Evolutionary conservation across 1,140 invertebrate species (phyloP).

Genomic region (Atopsyche davidsoni): DNA sequence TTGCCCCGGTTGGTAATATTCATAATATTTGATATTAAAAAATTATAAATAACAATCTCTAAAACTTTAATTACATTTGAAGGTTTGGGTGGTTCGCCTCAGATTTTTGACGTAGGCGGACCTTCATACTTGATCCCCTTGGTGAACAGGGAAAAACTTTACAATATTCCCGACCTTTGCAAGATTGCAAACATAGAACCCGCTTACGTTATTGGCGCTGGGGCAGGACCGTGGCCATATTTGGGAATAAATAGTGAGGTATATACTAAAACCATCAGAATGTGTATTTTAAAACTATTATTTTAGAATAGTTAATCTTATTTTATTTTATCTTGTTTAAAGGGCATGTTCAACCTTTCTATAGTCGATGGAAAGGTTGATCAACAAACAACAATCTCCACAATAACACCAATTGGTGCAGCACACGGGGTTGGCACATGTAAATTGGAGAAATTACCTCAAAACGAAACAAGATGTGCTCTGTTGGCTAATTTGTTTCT

Average conservation of each 20-base stretch:
- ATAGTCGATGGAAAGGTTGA: constrained; percentile 49
- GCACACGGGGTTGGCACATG: constrained; percentile 50
- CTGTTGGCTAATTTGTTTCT: constrained; percentile 78
- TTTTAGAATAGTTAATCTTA: neutral
- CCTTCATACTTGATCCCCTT: constrained; percentile 72
- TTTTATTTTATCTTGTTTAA: constrained; percentile 21
- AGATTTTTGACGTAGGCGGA: constrained; percentile 79
- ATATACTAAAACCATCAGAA: too few species aligned
- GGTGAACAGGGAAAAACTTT: constrained; percentile 71
- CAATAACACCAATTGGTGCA: constrained; percentile 54
- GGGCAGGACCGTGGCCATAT: constrained; percentile 78
- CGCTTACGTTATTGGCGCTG: constrained; percentile 75
- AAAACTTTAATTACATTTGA: constrained; percentile 3
- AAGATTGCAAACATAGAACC: constrained; percentile 49
- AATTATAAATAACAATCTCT: neutral
- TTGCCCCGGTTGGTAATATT: constrained; percentile 77
- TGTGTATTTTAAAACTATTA: too few species aligned
- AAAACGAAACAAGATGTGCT: constrained; percentile 63
- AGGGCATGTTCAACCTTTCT: constrained; percentile 57
- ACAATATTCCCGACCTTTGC: constrained; percentile 63
- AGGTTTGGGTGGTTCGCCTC: constrained; percentile 72
- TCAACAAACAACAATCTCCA: constrained; percentile 48
- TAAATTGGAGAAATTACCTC: constrained; percentile 55
- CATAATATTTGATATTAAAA: too few species aligned
- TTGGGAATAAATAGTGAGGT: constrained; percentile 78